Evolutionary conservation across 2,797 vertebrate species (phyloP).

Genomic region (Fratercula arctica): DNA sequence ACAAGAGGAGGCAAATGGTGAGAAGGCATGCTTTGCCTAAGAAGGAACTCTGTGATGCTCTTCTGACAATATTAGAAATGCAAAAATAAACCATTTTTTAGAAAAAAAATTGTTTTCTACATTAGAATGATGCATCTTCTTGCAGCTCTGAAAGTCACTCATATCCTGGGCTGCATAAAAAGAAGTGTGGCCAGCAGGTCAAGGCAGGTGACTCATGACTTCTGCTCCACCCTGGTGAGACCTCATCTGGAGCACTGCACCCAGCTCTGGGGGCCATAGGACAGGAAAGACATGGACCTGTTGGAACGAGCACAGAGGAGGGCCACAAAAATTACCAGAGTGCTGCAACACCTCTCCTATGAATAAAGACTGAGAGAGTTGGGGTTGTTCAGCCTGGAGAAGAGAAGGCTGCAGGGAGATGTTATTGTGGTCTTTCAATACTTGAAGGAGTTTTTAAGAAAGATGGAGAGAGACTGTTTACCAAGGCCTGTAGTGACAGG

Average conservation of each 20-base stretch:
- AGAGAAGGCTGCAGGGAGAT: background rate
- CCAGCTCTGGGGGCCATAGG: background rate
- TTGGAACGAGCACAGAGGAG: background rate
- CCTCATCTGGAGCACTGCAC: background rate
- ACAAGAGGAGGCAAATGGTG: background rate
- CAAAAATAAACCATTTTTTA: background rate
- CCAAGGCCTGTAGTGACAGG: background rate
- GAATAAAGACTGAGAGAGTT: background rate
- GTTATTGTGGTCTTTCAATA: background rate
- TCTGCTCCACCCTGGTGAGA: background rate
- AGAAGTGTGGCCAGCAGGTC: background rate
- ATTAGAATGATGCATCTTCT: background rate
- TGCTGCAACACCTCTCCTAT: background rate
- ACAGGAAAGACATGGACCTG: background rate
- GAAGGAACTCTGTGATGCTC: background rate
- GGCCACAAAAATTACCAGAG: background rate
- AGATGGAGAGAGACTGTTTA: background rate
- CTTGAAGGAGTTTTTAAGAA: background rate
- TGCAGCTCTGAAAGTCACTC: background rate
- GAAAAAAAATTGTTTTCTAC: background rate
- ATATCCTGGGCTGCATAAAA: background rate
- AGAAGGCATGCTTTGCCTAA: background rate
- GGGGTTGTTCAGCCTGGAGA: background rate
- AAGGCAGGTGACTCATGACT: background rate
- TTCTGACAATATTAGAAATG: background rate